Evolutionary conservation across 53 echinoderm and acorn worm genomes (phyloP).

Genomic region (Apostichopus leukothele): DNA sequence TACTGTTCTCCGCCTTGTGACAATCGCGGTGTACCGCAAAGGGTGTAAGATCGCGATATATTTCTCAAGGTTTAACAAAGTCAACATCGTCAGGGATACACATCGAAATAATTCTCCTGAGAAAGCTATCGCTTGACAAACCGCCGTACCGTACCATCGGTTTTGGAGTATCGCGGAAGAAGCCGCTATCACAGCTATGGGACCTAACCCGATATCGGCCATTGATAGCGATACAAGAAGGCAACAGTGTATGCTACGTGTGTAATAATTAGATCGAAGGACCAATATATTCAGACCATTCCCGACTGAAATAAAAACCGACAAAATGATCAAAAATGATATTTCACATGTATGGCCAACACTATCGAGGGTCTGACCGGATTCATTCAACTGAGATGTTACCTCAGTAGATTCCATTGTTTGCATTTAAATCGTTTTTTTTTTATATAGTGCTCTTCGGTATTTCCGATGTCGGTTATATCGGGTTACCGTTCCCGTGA

Average conservation of each 20-base stretch:
- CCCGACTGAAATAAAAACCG: conserved; percentile 19
- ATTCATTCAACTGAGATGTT: too few relatives aligned
- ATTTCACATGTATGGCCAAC: background rate
- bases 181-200: conserved; percentile 16
- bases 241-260: conserved; percentile 3
- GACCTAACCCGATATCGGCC: conserved; percentile 39
- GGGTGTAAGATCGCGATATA: conserved; percentile 54
- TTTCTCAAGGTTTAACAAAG: conserved; percentile 17
- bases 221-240: conserved; percentile 13
- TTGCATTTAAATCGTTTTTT: too few relatives aligned
- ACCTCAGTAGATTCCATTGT: too few relatives aligned
- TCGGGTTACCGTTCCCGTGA: too few relatives aligned
- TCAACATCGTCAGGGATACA: conserved; percentile 31
- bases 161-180: background rate
- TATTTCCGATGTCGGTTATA: too few relatives aligned
- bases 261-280: conserved; percentile 5
- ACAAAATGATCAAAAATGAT: conserved; percentile 2
- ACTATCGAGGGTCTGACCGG: too few relatives aligned
- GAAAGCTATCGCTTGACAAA: conserved; percentile 9
- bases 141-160: background rate
- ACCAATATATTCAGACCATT: conserved; percentile 34
- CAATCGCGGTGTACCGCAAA: conserved; percentile 42
- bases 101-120: conserved; percentile 17
- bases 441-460: too few relatives aligned
- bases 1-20: conserved; percentile 41